Conservation (phyloP, 2,888 invertebrate genomes). For the Eulithis prunata region DNA sequence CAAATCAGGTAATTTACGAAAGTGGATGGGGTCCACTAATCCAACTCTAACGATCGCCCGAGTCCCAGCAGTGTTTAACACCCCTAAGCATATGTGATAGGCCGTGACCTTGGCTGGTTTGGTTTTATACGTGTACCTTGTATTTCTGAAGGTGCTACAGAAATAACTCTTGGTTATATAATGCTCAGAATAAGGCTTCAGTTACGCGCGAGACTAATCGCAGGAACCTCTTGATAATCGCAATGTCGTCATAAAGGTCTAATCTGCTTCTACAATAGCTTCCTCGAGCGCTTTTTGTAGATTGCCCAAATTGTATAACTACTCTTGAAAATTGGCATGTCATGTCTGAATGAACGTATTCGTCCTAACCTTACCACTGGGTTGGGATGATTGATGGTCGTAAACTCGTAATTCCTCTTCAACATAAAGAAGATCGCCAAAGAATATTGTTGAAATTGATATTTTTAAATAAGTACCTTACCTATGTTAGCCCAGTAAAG, state of each 20-base stretch:
- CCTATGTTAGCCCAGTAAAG: too few species aligned
- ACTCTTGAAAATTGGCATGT: slow-evolving; percentile 24
- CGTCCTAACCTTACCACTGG: not conserved
- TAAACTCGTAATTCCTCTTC: too few species aligned
- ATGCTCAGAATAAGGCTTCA: slow-evolving; percentile 54
- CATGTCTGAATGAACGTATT: slow-evolving; percentile 13
- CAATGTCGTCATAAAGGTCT: slow-evolving; percentile 13
- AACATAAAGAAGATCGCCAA: too few species aligned
- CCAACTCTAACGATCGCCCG: not conserved
- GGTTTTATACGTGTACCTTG: slow-evolving; percentile 12
- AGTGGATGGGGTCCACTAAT: too few species aligned
- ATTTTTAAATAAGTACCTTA: too few species aligned
- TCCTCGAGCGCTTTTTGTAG: slow-evolving; percentile 28
- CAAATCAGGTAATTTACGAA: too few species aligned
- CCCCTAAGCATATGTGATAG: not conserved
- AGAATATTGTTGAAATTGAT: too few species aligned
- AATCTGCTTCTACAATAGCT: slow-evolving; percentile 29
- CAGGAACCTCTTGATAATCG: slow-evolving; percentile 49
- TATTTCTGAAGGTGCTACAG: slow-evolving; percentile 37
- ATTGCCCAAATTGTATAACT: slow-evolving; percentile 24
- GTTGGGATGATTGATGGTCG: slow-evolving; percentile 1
- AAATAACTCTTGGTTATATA: slow-evolving; percentile 41
- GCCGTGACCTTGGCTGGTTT: not conserved
- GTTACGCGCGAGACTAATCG: slow-evolving; percentile 26
- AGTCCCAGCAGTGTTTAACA: too few species aligned